Conservation (phyloP, 2,797 vertebrate species). For the Phrynocephalus guinanensis region DNA sequence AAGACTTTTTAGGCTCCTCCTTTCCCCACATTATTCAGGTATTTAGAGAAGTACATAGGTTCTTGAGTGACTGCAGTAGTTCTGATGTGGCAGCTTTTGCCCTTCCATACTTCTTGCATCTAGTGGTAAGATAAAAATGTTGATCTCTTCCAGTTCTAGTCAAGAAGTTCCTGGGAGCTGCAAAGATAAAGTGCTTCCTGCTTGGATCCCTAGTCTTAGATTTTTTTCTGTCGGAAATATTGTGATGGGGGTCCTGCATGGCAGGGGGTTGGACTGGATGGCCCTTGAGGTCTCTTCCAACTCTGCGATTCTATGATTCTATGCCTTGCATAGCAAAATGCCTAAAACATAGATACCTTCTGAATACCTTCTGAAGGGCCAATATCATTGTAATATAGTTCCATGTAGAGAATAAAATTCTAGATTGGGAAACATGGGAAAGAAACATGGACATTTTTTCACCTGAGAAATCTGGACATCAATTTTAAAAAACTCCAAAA, state of each 20-base stretch:
- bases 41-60: neutral
- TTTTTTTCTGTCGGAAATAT: too few species aligned
- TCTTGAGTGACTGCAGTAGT: neutral
- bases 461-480: too few species aligned
- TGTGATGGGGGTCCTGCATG: too few species aligned
- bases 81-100: neutral
- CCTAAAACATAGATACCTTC: neutral
- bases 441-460: too few species aligned
- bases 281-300: too few species aligned
- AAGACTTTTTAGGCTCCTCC: too few species aligned
- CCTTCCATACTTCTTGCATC: neutral
- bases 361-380: neutral
- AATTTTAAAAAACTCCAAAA: too few species aligned
- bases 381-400: neutral
- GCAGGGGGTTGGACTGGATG: too few species aligned
- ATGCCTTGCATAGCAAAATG: neutral
- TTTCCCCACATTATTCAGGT: neutral
- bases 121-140: neutral
- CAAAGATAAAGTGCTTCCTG: neutral
- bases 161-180: neutral
- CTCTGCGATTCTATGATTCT: too few species aligned
- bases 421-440: too few species aligned
- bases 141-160: neutral
- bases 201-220: neutral
- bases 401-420: neutral